Evolutionary conservation across 2,113 vertebrate genomes (phyloP).

Genomic region (Charadrius vociferus): DNA sequence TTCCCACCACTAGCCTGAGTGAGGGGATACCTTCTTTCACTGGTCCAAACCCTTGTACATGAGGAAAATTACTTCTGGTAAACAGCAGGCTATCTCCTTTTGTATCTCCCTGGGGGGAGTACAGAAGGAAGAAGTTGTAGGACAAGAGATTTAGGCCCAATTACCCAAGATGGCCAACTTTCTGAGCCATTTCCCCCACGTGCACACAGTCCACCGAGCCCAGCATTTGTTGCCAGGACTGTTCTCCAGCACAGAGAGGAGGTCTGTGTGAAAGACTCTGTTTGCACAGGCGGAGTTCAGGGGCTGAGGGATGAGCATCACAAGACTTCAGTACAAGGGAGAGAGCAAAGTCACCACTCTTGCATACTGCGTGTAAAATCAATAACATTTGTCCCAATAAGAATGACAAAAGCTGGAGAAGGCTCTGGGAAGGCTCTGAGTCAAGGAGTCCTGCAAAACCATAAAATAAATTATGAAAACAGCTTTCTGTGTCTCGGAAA

Average conservation of each 20-base stretch:
- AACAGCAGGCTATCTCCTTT: not conserved
- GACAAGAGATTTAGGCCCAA: not conserved
- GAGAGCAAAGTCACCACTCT: not conserved
- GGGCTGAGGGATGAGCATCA: not conserved
- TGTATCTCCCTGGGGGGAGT: rapidly evolving
- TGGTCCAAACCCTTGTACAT: not conserved
- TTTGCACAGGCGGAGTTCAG: not conserved
- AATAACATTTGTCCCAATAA: not conserved
- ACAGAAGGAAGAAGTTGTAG: not conserved
- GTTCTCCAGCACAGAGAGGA: not conserved
- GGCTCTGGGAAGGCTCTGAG: not conserved
- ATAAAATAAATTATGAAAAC: not conserved
- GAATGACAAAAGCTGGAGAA: not conserved
- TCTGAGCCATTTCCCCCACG: not conserved
- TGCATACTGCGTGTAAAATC: not conserved
- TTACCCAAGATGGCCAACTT: not conserved
- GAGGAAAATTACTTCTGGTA: not conserved
- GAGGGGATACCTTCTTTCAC: not conserved
- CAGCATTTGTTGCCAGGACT: not conserved
- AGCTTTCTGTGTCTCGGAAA: not conserved
- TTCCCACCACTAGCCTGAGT: not conserved
- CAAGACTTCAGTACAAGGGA: not conserved
- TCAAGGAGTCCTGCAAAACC: not conserved
- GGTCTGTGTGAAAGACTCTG: not conserved
- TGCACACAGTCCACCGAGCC: rapidly evolving